Evolutionary conservation across 2,113 vertebrate species (phyloP), one percentile per base, ranked within the genome.

Genomic region (Cyphomyrus plagiostoma): DNA sequence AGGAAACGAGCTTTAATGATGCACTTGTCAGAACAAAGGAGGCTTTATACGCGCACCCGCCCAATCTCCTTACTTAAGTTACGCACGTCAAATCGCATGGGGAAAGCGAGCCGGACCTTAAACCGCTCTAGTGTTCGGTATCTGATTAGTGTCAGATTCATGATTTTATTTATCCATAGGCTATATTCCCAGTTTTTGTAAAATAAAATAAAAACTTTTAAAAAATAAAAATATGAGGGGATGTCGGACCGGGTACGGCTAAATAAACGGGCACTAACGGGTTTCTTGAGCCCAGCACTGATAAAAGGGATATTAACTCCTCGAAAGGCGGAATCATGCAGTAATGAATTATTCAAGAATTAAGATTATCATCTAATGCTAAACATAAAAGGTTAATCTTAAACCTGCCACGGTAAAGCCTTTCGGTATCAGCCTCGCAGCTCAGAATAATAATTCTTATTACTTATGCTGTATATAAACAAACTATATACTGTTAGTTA

Each of bases 21-120:
- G 86, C 89, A 48, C 89, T 87, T 90, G 82, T 86, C 84, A 90
- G 84, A 90, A 90, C 84, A 87, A 90, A 87, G 89, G 23, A 45
- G 46, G 56, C 83, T 49, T 50, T 21, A 80, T 11, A 35, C 1
- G 53, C 45, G 0, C 58, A 62, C 3, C 50, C 45, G 39, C 45
- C 39, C 39, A 48, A 48, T 48, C 82, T 84, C 82, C 35, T 84
- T 84, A 84, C 82, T 48, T 84, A 84, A 19, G 74, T 83, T 82
- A 58, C 74, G 53, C 83, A 86, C 19, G 45, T 89, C 83, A 89
- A 86, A 56, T 50, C 53, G 17, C 89, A 26, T 23, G 26, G 26
- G 53, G 26, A 53, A 86, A 46, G 8, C 19, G 17, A 53, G 66
- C 17, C 49, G 80, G 42, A 58, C 52, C 15, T 49, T 39, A 30